Conservation (phyloP, 2,113 vertebrate genomes). For the Pedionomus torquatus region DNA sequence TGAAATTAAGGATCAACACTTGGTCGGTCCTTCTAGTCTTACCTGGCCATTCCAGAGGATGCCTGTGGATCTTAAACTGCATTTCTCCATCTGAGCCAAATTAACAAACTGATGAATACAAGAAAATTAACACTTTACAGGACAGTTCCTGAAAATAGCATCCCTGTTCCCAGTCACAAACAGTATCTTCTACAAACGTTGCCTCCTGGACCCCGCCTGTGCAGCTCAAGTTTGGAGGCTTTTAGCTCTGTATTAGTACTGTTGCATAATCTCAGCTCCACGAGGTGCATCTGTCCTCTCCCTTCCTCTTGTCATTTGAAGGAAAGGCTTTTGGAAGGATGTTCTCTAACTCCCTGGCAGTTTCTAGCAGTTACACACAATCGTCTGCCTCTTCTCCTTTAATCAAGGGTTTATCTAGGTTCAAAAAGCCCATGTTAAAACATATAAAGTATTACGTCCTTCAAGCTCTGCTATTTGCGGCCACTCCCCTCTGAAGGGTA, state of each 20-base stretch:
- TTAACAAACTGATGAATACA: constrained; percentile 7
- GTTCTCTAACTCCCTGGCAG: background rate
- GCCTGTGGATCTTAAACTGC: constrained; percentile 2
- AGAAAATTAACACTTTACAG: background rate
- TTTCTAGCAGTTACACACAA: background rate
- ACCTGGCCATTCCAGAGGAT: constrained; percentile 61
- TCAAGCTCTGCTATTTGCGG: constrained; percentile 27
- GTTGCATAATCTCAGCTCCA: constrained; percentile 3
- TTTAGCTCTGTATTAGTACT: background rate
- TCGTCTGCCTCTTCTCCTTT: background rate
- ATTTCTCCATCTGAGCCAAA: constrained; percentile 51
- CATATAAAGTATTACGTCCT: constrained; percentile 21
- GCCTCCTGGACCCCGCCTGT: background rate
- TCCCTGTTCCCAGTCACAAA: background rate
- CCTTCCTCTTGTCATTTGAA: constrained; percentile 7
- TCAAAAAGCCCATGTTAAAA: constrained; percentile 40
- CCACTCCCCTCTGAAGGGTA: constrained; percentile 72
- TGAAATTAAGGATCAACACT: background rate
- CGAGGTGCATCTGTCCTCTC: background rate
- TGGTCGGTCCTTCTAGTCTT: constrained; percentile 30
- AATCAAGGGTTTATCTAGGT: constrained; percentile 25
- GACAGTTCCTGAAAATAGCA: background rate
- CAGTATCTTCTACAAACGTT: background rate
- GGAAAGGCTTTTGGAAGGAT: constrained; percentile 14
- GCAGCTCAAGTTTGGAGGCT: background rate